Conservation (phyloP, 2,797 vertebrate genomes). For the Sarcophilus harrisii region DNA sequence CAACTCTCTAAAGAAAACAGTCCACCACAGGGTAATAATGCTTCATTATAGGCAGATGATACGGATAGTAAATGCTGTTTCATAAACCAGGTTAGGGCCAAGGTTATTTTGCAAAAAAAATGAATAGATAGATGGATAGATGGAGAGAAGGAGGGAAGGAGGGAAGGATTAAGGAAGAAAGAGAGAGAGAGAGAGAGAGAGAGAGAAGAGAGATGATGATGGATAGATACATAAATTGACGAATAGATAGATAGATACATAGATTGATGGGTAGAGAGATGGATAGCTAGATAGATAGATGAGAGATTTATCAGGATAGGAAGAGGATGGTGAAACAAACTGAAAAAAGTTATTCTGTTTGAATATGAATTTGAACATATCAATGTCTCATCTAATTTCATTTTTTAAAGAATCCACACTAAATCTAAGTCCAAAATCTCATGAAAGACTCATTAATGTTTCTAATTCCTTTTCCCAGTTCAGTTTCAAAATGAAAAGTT, state of each 20-base stretch:
- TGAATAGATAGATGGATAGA: no score
- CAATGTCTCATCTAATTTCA: neutral
- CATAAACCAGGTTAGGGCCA: neutral
- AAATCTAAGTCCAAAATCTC: slow-evolving; percentile 10
- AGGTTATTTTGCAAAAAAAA: neutral
- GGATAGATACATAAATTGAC: no score
- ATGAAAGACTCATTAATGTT: neutral
- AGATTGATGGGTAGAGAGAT: no score
- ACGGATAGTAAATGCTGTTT: neutral
- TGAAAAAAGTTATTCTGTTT: neutral
- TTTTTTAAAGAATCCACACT: neutral
- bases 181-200: no score
- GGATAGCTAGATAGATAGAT: no score
- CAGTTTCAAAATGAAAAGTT: neutral
- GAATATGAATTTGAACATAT: neutral
- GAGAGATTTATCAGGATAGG: neutral
- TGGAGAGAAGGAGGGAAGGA: no score
- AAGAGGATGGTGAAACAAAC: neutral
- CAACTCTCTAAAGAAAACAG: neutral
- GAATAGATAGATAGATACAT: no score
- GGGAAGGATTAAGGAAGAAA: no score
- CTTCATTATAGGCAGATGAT: neutral
- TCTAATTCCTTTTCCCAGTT: neutral
- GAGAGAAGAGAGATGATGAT: no score
- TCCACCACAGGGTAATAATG: slow-evolving; percentile 40